These are phyloP conservation scores for Clunio marinus DNA, from an alignment of 2,888 invertebrate species.

Conservation along the genomic window DNA sequence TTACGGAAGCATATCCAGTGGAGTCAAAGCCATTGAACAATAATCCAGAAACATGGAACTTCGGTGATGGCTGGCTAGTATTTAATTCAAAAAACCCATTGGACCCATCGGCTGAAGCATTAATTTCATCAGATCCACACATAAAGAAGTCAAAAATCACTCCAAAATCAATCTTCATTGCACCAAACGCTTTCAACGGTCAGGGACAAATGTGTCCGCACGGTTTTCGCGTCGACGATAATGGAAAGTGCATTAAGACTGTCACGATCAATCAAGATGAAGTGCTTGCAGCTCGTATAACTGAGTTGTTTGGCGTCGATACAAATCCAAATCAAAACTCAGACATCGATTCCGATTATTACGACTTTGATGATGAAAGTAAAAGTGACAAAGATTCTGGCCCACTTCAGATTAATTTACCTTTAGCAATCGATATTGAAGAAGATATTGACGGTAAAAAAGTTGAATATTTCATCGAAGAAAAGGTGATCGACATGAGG, in stretches of 20 bases:
- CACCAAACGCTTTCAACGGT: conserved; percentile 45
- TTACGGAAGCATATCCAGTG: conserved; percentile 45
- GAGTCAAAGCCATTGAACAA: conserved; percentile 51
- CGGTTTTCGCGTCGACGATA: conserved; percentile 46
- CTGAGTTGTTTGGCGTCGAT: conserved; percentile 42
- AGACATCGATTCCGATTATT: conserved; percentile 44
- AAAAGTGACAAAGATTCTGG: conserved; percentile 30
- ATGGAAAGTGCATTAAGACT: conserved; percentile 48
- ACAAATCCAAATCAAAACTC: conserved; percentile 15
- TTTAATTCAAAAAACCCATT: conserved; percentile 42
- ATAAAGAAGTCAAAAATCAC: conserved; percentile 50
- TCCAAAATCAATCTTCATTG: conserved; percentile 51
- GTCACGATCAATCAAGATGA: conserved; percentile 45
- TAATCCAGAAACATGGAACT: conserved; percentile 49
- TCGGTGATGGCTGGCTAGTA: conserved; percentile 48
- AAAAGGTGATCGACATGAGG: conserved; percentile 19
- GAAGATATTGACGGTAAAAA: conserved; percentile 15
- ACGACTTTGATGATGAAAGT: conserved; percentile 40
- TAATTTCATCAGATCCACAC: conserved; percentile 14
- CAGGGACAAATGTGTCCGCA: conserved; percentile 45
- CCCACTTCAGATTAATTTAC: conserved; percentile 10
- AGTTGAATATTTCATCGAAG: conserved; percentile 26
- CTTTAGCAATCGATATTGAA: conserved; percentile 18
- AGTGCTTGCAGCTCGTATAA: conserved; percentile 43
- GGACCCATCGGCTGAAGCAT: conserved; percentile 12